Conservation (phyloP, 2,113 vertebrate genomes). For the Meleagris gallopavo region DNA sequence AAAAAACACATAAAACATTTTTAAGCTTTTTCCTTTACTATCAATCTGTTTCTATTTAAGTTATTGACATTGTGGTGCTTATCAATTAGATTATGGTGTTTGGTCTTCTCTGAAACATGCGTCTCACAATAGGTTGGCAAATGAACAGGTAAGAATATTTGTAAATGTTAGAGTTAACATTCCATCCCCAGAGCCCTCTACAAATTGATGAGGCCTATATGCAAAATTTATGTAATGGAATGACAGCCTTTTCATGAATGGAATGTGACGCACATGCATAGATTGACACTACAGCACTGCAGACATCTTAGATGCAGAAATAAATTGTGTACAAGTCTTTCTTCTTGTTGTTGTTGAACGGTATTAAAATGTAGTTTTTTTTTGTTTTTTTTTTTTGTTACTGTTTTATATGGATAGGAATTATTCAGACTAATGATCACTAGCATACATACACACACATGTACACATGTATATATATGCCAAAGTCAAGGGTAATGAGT, state of each 20-base stretch:
- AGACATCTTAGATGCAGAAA: not conserved
- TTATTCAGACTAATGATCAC: not conserved
- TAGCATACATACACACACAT: fast-evolving
- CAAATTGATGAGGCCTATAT: not conserved
- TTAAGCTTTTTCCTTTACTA: not conserved
- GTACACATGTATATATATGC: too few relatives aligned
- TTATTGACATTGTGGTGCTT: not conserved
- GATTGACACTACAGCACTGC: not conserved
- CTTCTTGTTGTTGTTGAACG: not conserved
- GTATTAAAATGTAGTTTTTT: not conserved
- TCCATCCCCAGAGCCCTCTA: not conserved
- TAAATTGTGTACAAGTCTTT: not conserved
- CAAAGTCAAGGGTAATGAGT: not conserved
- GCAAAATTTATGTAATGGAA: not conserved
- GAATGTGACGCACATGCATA: not conserved
- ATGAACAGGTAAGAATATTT: not conserved
- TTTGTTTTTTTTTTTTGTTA: too few relatives aligned
- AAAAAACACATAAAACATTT: slow-evolving; percentile 4
- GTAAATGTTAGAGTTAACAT: not conserved
- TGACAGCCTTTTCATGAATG: not conserved
- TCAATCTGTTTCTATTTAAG: not conserved
- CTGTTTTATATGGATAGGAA: not conserved
- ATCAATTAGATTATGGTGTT: not conserved
- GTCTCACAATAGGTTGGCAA: not conserved
- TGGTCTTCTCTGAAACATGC: not conserved